phyloP scores from a whole-genome alignment of 2,888 invertebrate species.

The Eupithecia dodoneata region DNA sequence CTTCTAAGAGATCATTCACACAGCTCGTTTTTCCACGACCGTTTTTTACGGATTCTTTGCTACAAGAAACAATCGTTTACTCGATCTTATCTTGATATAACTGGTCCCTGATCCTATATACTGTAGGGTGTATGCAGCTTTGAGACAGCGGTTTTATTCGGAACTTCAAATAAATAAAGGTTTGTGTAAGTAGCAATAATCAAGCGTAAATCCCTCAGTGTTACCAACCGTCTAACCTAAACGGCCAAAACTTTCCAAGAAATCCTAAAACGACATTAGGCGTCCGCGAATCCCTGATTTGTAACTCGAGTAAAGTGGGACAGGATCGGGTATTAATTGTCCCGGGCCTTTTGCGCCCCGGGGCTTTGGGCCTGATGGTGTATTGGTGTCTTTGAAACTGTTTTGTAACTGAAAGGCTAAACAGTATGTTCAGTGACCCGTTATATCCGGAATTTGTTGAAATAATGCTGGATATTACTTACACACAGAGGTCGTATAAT shows the following conservation, averaged over 20 bases:
- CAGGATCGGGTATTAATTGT: constrained; percentile 32
- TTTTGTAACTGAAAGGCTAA: constrained; percentile 2
- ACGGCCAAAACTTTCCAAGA: constrained; percentile 45
- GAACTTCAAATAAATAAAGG: not conserved
- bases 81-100: too few species aligned
- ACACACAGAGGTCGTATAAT: too few species aligned
- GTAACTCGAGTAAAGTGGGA: constrained; percentile 58
- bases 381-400: constrained; percentile 21
- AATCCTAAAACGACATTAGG: constrained; percentile 47
- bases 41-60: too few species aligned
- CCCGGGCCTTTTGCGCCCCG: constrained; percentile 31
- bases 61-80: too few species aligned
- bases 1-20: not conserved
- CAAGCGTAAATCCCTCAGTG: constrained; percentile 13
- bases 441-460: not conserved
- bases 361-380: constrained; percentile 21
- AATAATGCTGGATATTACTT: not conserved
- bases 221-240: constrained; percentile 24
- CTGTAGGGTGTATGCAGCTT: too few species aligned
- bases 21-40: too few species aligned
- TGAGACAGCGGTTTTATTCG: too few species aligned
- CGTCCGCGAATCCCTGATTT: constrained; percentile 60
- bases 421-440: not conserved
- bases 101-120: too few species aligned
- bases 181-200: not conserved